A percentile compares a stretch with the other conserved stretches of the same genome.
phyloP scores from a whole-genome alignment of 2,797 vertebrate species.

The Aeoliscus strigatus region DNA sequence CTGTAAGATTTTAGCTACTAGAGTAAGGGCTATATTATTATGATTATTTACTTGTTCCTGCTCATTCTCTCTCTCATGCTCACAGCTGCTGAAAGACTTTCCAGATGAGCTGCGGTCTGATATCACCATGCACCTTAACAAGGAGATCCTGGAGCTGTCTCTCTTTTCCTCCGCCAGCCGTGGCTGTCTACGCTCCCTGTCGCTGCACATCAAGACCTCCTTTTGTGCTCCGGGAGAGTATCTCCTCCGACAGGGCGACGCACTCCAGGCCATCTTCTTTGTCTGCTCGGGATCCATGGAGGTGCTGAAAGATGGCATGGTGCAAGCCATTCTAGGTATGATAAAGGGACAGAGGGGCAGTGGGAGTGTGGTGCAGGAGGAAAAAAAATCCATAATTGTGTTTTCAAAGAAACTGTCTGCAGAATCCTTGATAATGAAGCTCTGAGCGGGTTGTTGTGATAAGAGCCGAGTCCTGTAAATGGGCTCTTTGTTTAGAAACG shows the following conservation, averaged over 20 bases:
- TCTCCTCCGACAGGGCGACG: constrained; percentile 92
- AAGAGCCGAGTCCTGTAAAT: constrained; percentile 25
- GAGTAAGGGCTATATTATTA: too few species aligned
- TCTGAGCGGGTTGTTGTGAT: constrained; percentile 25
- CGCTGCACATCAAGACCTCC: constrained; percentile 97
- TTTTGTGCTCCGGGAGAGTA: constrained; percentile 97
- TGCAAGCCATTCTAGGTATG: constrained; percentile 94
- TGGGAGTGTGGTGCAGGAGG: background rate
- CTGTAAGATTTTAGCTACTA: too few species aligned
- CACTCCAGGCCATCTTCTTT: constrained; percentile 94
- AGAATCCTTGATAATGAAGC: constrained; percentile 26
- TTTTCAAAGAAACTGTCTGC: constrained; percentile 14
- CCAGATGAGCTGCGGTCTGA: constrained; percentile 95
- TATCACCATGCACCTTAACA: constrained; percentile 98
- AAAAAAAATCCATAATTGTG: constrained; percentile 15
- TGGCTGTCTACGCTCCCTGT: constrained; percentile 94
- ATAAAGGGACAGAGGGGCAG: constrained; percentile 12
- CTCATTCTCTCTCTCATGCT: constrained; percentile 1
- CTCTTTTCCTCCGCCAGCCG: constrained; percentile 92
- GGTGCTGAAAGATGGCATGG: constrained; percentile 93
- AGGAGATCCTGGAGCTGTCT: constrained; percentile 94
- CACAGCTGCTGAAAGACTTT: constrained; percentile 94
- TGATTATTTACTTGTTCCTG: constrained; percentile 9
- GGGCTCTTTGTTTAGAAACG: constrained; percentile 31
- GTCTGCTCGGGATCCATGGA: constrained; percentile 99